These are phyloP conservation scores for Hyles vespertilio DNA, from an alignment of 1,140 invertebrate species.

Conservation along the genomic window DNA sequence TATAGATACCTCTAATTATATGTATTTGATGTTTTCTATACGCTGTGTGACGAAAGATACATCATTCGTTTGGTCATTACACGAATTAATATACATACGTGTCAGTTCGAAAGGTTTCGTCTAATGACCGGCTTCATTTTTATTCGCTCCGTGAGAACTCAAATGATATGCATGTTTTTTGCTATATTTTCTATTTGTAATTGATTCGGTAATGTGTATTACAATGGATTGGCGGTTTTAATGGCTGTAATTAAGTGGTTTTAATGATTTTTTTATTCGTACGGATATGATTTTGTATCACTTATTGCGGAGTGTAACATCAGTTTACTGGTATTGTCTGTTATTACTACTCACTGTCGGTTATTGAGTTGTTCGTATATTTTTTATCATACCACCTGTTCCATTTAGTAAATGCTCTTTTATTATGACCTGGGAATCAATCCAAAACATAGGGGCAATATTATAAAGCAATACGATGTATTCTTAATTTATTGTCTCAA, in stretches of 20 bases:
- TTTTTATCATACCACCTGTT: neutral
- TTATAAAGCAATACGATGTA: too few relatives aligned
- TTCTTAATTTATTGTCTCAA: too few relatives aligned
- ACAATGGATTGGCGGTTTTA: constrained; percentile 3
- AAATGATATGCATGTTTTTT: constrained; percentile 59
- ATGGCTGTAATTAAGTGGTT: constrained; percentile 4
- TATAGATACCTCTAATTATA: constrained; percentile 71
- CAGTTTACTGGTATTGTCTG: too few relatives aligned
- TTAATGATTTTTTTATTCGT: too few relatives aligned
- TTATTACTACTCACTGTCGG: too few relatives aligned
- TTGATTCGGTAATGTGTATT: constrained; percentile 29
- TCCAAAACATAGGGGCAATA: too few relatives aligned
- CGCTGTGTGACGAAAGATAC: constrained; percentile 66
- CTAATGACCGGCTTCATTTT: constrained; percentile 65
- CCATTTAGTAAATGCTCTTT: neutral
- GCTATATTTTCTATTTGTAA: constrained; percentile 40
- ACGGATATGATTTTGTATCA: too few relatives aligned
- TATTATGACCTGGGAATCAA: neutral
- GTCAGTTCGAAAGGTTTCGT: constrained; percentile 62
- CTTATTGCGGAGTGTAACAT: too few relatives aligned
- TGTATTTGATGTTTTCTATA: constrained; percentile 73
- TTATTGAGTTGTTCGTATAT: too few relatives aligned
- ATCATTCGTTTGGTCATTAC: constrained; percentile 66
- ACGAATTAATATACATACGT: constrained; percentile 73
- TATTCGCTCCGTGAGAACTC: constrained; percentile 66